Evolutionary conservation across 2,888 invertebrate genomes (phyloP).

Genomic region (Cotesia congregata): DNA sequence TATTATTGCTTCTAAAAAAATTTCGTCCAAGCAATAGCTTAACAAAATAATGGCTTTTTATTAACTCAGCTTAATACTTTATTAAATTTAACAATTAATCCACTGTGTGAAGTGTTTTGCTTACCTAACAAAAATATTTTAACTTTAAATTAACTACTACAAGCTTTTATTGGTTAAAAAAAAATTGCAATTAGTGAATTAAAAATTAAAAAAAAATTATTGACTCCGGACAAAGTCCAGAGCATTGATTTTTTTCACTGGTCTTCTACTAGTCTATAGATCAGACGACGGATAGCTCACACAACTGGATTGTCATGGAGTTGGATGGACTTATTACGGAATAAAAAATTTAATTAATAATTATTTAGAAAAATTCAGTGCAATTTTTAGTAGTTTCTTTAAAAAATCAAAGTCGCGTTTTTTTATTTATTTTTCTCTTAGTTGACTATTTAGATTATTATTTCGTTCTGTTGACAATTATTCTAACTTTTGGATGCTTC

Average conservation of each 20-base stretch:
- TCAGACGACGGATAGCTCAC: conserved; percentile 40
- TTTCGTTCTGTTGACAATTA: conserved; percentile 45
- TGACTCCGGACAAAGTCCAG: conserved; percentile 43
- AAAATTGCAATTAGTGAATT: conserved; percentile 34
- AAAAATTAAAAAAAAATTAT: conserved; percentile 32
- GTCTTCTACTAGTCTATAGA: conserved; percentile 40
- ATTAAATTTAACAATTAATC: conserved; percentile 3
- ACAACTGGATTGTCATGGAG: conserved; percentile 43
- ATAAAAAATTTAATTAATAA: neutral
- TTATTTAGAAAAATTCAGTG: conserved; percentile 14
- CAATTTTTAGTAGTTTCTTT: conserved; percentile 31
- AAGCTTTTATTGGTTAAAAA: conserved; percentile 25
- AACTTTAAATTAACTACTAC: conserved; percentile 9
- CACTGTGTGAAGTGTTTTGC: conserved; percentile 31
- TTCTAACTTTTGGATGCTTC: conserved; percentile 54
- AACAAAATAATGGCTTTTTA: conserved; percentile 19
- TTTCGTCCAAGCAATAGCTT: neutral
- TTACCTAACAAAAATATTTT: conserved; percentile 32
- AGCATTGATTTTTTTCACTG: conserved; percentile 41
- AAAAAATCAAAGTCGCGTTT: conserved; percentile 24
- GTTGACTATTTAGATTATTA: conserved; percentile 30
- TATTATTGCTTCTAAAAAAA: conserved; percentile 15
- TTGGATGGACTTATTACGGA: conserved; percentile 30
- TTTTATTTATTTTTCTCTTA: conserved; percentile 33
- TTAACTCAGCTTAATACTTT: conserved; percentile 17